Evolutionary conservation across 2,888 invertebrate species (phyloP), one percentile per base, ranked within the genome.

Genomic region (Eupithecia tripunctaria): DNA sequence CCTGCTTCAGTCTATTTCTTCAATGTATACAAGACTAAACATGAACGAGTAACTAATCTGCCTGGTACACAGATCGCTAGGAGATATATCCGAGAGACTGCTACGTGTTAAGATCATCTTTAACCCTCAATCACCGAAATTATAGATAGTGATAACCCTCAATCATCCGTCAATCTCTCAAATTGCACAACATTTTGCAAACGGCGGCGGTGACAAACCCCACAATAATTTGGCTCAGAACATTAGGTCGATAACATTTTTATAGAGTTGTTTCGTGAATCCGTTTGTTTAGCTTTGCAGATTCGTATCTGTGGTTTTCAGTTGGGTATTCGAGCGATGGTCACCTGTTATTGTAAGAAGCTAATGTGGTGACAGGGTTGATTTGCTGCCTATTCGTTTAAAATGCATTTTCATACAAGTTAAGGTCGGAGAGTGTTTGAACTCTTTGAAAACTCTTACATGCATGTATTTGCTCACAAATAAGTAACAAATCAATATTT

Each of bases 101-200:
- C 41, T 41, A 41, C 5, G 15, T 18, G 4, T n/a, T 47, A 1
- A 47, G 18, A 43, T 43, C 43, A 43, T 18, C 43, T 43, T 41
- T 41, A 59, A 59, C 59, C 27, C 29, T n/a, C 62, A 62, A 62
- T n/a, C 62, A 62, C 15, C 6, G 7, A 18, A 21, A 62, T 62
- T 8, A 62, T 62, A 62, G 29, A 62, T 14, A 25, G 5, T 56
- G 51, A 51, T 21, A 51, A 4, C 51, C 7, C 21, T 62, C 62
- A 62, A 62, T 36, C 62, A 62, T 8, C 18, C 15, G 62, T 63
- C 62, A 63, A 63, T 63, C 32, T 36, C 7, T 36, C 36, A 36
- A 1, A 79, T 79, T 79, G 75, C 78, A 75, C 75, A 79, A 79
- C 69, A 76, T 79, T 78, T 76, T 73, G 79, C 73, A 76, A 79